Base-by-base conservation (phyloP, 2,113 vertebrate genomes). In the Paradoxurus hermaphroditus region DNA sequence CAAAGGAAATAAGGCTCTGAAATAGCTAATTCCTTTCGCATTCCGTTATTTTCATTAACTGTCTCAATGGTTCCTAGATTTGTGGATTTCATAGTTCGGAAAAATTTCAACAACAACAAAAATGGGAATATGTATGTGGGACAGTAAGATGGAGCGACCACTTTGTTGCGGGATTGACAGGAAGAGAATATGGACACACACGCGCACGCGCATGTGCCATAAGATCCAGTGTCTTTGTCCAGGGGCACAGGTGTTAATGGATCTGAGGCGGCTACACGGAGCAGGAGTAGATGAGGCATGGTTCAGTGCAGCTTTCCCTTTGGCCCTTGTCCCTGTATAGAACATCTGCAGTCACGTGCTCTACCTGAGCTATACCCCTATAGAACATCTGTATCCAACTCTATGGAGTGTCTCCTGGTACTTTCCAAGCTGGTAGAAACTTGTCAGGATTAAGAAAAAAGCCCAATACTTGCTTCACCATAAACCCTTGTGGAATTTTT, bases 211-310 rank as follows among this genome's bases (percentile, higher is more conserved):
- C 41, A 49, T 2, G 5, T 44, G 15, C 73, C 68, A 2, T 8
- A 16, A 8, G 13, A 11, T 36, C 29, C 19, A 23, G 6, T 31
- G 19, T n/a, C n/a, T 67, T 44, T 59, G 56, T 5, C 49, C 41
- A 15, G 0, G 12, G 19, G 18, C 23, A 34, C 9, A 75, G 41
- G 77, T 34, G 51, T 65, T 2, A 21, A 49, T n/a, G 39, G 56
- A 4, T 7, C 3, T 0, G 36, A 63, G 27, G 23, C 7, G 75
- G 19, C 49, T 34, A 21, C 11, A 5, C 25, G 34, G 62, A 44
- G 34, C 3, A 62, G 21, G 10, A 56, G 27, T 14, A 70, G 34
- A 53, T 10, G 10, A 0, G 4, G 10, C 0, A 0, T 3, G 8
- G 25, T 46, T 41, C 72, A 67, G 36, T 0, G 14, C 7, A 14